Evolutionary conservation across 92 coral and sea anemone species (phyloP).

Genomic region (Porites cylindrica): DNA sequence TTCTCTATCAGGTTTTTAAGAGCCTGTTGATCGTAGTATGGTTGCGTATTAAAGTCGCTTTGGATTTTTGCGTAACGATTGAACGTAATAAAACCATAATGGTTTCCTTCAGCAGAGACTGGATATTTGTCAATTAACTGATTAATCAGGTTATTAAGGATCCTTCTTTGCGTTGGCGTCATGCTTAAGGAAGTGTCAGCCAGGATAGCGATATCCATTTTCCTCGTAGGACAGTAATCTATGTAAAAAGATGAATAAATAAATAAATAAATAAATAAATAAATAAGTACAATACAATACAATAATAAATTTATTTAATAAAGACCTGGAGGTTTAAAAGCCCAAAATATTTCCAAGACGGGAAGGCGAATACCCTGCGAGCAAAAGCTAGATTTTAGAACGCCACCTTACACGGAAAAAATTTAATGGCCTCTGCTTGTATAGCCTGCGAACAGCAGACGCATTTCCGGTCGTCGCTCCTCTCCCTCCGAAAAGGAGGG

Average conservation of each 20-base stretch:
- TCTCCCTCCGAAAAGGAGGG: too few relatives aligned
- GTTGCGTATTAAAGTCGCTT: background rate
- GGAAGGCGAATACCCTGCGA: too few relatives aligned
- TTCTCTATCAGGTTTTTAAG: background rate
- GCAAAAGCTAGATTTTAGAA: too few relatives aligned
- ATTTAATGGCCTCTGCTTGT: too few relatives aligned
- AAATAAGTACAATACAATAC: too few relatives aligned
- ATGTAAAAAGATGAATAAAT: background rate
- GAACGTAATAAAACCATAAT: slow-evolving; percentile 9
- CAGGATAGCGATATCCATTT: background rate
- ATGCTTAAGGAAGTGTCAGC: background rate
- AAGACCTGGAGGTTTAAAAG: too few relatives aligned
- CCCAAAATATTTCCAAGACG: too few relatives aligned
- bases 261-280: too few relatives aligned
- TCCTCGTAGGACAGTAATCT: background rate
- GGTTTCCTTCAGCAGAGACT: slow-evolving; percentile 12
- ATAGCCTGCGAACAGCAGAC: too few relatives aligned
- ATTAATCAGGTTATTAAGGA: background rate
- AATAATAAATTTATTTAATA: too few relatives aligned
- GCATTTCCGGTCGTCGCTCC: too few relatives aligned
- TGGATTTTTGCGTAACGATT: background rate
- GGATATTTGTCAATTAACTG: background rate
- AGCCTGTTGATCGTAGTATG: background rate
- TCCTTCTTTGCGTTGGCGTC: background rate
- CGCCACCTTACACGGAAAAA: too few relatives aligned